Evolutionary conservation across 2,797 vertebrate genomes (phyloP).

Genomic region (Falco novaeseelandiae): DNA sequence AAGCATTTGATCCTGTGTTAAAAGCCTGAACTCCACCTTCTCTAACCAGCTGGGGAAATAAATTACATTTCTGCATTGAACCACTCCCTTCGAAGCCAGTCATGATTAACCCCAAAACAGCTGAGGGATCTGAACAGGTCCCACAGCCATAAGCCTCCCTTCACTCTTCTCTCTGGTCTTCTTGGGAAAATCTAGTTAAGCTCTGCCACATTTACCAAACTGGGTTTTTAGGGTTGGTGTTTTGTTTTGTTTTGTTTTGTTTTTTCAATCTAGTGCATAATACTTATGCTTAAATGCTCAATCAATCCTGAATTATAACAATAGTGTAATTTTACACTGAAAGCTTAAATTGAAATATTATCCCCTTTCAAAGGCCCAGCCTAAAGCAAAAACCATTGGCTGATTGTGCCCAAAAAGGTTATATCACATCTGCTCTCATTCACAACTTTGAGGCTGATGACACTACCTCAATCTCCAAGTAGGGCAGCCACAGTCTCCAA

Average conservation of each 20-base stretch:
- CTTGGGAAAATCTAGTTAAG: background rate
- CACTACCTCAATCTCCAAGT: background rate
- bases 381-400: background rate
- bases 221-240: background rate
- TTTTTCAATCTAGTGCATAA: background rate
- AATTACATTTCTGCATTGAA: background rate
- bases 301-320: constrained; percentile 2
- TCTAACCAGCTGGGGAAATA: background rate
- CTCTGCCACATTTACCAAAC: background rate
- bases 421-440: background rate
- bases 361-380: background rate
- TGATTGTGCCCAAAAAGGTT: background rate
- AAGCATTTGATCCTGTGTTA: background rate
- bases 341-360: constrained; percentile 41
- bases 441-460: background rate
- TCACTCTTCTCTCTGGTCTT: background rate
- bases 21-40: background rate
- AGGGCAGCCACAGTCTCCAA: background rate
- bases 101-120: background rate
- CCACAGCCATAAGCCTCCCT: background rate
- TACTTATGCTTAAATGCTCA: background rate
- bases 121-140: background rate
- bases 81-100: background rate
- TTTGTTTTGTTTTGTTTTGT: background rate
- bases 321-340: constrained; percentile 26